Conservation (phyloP, 2,797 vertebrate species). For the Eurystomus glaucurus region DNA sequence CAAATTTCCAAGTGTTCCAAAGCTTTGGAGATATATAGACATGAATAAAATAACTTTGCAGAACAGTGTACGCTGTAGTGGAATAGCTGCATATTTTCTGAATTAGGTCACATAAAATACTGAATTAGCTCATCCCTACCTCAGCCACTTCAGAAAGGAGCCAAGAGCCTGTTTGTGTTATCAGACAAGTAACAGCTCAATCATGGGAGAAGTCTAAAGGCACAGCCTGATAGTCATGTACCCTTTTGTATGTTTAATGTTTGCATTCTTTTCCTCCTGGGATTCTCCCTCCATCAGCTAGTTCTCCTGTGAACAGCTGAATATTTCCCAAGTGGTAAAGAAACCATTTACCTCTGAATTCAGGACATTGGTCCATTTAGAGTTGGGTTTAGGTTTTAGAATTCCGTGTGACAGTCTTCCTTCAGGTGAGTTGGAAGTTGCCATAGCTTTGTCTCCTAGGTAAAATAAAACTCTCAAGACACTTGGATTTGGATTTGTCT, state of each 20-base stretch:
- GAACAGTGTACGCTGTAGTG: not conserved
- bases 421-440: not conserved
- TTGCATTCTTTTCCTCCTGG: not conserved
- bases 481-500: not conserved
- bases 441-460: not conserved
- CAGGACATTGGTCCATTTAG: not conserved
- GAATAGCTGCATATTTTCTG: slow-evolving; percentile 27
- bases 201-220: not conserved
- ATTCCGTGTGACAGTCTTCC: not conserved
- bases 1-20: not conserved
- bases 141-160: slow-evolving; percentile 1
- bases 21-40: not conserved
- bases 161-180: slow-evolving; percentile 13
- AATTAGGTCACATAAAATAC: slow-evolving; percentile 29
- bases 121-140: slow-evolving; percentile 44
- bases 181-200: not conserved
- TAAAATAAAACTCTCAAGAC: not conserved
- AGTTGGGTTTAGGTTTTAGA: not conserved
- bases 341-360: not conserved
- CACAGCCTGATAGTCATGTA: not conserved
- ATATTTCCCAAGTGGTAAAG: not conserved
- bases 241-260: not conserved
- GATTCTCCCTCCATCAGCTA: not conserved
- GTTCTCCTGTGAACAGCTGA: not conserved
- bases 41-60: slow-evolving; percentile 26